These are phyloP conservation scores for Leptopilina syphax DNA, from an alignment of 2,888 invertebrate species.

Conservation along the genomic window DNA sequence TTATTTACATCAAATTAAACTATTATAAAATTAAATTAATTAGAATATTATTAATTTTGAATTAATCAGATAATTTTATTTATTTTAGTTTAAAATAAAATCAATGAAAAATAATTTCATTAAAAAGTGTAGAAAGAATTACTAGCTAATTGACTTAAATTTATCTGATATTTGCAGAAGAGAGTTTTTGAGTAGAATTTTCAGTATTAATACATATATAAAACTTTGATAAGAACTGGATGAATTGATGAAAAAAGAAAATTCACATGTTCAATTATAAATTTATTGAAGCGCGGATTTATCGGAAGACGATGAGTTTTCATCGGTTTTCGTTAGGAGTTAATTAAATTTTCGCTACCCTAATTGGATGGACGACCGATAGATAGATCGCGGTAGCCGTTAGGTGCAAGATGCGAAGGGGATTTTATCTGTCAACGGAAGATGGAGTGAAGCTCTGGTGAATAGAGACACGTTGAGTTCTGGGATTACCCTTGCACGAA, in stretches of 20 bases:
- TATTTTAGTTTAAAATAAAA: too few relatives aligned
- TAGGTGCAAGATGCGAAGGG: constrained; percentile 61
- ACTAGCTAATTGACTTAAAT: too few relatives aligned
- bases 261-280: constrained; percentile 13
- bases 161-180: neutral
- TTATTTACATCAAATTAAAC: too few relatives aligned
- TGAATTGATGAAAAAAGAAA: neutral
- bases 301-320: constrained; percentile 59
- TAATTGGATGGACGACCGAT: constrained; percentile 70
- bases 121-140: too few relatives aligned
- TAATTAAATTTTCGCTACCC: constrained; percentile 72
- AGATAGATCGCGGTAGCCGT: constrained; percentile 65
- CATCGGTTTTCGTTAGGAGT: constrained; percentile 63
- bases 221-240: neutral
- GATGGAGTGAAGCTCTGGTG: constrained; percentile 75
- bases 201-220: neutral
- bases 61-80: too few relatives aligned
- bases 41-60: too few relatives aligned
- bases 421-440: constrained; percentile 76
- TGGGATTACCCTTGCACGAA: constrained; percentile 67
- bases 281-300: constrained; percentile 46
- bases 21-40: too few relatives aligned
- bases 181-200: neutral
- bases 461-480: constrained; percentile 75
- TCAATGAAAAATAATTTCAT: too few relatives aligned